phyloP scores from a whole-genome alignment of 2,113 vertebrate genomes.

The Oreocharis arfaki region DNA sequence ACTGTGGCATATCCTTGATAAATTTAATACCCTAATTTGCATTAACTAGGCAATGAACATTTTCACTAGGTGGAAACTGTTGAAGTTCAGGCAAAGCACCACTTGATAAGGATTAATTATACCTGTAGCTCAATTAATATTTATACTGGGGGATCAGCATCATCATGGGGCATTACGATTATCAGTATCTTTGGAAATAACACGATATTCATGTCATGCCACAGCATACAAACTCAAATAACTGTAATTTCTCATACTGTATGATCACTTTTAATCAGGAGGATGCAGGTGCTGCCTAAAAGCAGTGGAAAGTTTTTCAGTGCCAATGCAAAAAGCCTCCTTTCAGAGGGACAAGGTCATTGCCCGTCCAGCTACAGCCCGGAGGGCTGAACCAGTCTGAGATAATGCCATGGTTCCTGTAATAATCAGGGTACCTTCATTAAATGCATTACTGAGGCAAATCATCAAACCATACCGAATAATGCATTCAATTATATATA shows the following conservation, averaged over 20 bases:
- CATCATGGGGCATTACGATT: not conserved
- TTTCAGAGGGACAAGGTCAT: not conserved
- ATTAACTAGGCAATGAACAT: not conserved
- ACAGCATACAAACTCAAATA: not conserved
- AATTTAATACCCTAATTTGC: not conserved
- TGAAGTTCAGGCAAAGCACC: not conserved
- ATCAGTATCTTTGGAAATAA: not conserved
- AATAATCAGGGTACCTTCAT: conserved; percentile 28
- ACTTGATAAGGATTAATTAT: not conserved
- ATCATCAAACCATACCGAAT: not conserved
- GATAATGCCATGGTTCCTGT: not conserved
- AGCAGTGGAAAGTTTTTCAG: not conserved
- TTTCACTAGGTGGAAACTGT: not conserved
- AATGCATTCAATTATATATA: not conserved
- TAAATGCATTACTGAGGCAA: conserved; percentile 42
- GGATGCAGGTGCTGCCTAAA: not conserved
- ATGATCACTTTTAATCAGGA: not conserved
- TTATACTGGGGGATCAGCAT: not conserved
- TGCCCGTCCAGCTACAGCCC: not conserved
- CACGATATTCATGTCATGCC: not conserved
- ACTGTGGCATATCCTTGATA: not conserved
- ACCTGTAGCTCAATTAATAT: not conserved
- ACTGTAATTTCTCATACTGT: not conserved
- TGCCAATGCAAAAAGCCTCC: not conserved
- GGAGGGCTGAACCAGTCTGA: not conserved